Conservation (phyloP, 2,113 vertebrate species). For the Semnornis frantzii region DNA sequence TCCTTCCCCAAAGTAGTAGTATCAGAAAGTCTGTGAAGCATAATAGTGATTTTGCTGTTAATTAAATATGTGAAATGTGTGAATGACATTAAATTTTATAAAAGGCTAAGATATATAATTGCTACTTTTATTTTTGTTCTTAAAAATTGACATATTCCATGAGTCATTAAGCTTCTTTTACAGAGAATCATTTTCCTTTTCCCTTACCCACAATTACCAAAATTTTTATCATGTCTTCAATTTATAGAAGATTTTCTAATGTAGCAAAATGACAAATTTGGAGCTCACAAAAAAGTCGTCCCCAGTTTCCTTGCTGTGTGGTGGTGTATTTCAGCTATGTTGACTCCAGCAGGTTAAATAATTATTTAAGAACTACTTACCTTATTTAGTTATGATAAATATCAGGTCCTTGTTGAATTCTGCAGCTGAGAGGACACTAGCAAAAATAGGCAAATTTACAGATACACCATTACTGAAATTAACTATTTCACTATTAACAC, state of each 20-base stretch:
- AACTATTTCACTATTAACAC: no score
- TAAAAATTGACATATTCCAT: background rate
- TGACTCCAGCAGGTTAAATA: background rate
- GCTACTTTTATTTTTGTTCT: background rate
- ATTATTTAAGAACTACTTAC: background rate
- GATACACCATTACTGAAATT: background rate
- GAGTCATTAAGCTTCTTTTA: background rate
- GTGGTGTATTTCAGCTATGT: background rate
- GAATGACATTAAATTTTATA: background rate
- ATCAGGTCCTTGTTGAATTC: background rate
- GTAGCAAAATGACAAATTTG: background rate
- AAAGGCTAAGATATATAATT: background rate
- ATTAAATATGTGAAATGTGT: background rate
- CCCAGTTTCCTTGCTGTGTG: background rate
- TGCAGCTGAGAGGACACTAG: background rate
- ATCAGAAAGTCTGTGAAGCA: background rate
- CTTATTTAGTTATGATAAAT: background rate
- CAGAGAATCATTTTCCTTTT: background rate
- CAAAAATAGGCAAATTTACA: background rate
- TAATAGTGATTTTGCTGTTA: background rate
- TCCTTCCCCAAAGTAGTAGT: background rate
- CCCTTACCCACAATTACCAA: background rate
- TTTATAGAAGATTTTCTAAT: background rate
- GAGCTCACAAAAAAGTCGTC: background rate
- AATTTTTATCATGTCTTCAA: background rate